Percentiles rank a stretch among this genome's conserved stretches.
phyloP scores from a whole-genome alignment of 2,797 vertebrate species.

The Crax fasciolata region DNA sequence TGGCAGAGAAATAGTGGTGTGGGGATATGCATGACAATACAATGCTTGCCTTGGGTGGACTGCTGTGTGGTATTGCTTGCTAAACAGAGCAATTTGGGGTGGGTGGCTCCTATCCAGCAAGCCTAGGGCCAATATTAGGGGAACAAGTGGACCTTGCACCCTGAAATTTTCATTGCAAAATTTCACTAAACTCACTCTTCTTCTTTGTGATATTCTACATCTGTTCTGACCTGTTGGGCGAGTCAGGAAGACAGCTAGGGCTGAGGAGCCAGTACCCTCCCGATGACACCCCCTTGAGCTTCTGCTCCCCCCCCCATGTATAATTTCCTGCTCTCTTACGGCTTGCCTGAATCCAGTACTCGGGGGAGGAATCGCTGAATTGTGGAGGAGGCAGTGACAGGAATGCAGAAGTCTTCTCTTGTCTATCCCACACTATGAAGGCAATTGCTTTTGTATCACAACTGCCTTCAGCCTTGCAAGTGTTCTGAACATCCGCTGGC shows the following conservation, averaged over 20 bases:
- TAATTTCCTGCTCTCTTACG: background rate
- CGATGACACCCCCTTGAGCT: background rate
- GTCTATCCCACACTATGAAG: background rate
- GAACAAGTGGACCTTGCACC: background rate
- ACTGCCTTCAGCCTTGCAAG: background rate
- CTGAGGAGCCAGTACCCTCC: background rate
- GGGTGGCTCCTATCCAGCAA: background rate
- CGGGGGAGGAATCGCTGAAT: background rate
- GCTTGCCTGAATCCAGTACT: background rate
- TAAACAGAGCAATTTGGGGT: background rate
- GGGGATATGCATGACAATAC: background rate
- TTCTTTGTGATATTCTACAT: background rate
- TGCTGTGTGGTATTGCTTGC: background rate
- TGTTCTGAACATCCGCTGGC: background rate
- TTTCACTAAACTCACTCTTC: background rate
- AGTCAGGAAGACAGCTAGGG: background rate
- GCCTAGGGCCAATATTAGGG: background rate
- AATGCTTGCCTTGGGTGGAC: rapidly evolving
- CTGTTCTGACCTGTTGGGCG: background rate
- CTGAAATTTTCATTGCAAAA: background rate
- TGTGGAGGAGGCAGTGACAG: background rate
- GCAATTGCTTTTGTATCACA: background rate
- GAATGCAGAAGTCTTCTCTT: slow-evolving; percentile 13
- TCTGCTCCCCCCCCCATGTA: background rate
- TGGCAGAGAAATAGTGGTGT: background rate